A percentile compares a stretch with the other conserved stretches of the same genome.
These are phyloP conservation scores for Lissonota sp. DNA, from an alignment of 2,888 invertebrate genomes.

Conservation along the genomic window DNA sequence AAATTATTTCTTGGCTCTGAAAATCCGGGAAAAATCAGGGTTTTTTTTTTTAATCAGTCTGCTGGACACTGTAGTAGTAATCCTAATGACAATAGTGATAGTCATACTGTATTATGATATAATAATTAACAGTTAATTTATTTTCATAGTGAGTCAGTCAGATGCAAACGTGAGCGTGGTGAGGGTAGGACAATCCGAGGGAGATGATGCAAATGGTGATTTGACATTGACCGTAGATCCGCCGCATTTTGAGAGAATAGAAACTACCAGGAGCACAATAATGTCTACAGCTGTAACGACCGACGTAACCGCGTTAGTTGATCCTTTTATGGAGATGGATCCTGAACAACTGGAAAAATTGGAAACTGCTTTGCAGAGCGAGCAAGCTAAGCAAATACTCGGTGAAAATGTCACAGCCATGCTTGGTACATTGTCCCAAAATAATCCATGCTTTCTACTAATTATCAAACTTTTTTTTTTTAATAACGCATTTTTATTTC, in stretches of 20 bases:
- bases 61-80: too few species aligned
- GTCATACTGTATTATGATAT: not conserved
- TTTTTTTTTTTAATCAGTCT: too few species aligned
- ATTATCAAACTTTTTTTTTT: not conserved
- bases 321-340: constrained; percentile 85
- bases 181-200: constrained; percentile 78
- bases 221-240: constrained; percentile 82
- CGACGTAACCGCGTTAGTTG: constrained; percentile 76
- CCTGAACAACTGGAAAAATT: constrained; percentile 85
- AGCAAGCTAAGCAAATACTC: constrained; percentile 85
- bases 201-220: constrained; percentile 77
- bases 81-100: too few species aligned
- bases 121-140: not conserved
- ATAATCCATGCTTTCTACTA: too few species aligned
- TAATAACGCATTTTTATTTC: not conserved
- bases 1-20: too few species aligned
- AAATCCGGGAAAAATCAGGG: too few species aligned
- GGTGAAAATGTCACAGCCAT: constrained; percentile 84
- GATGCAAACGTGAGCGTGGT: constrained; percentile 82
- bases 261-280: constrained; percentile 51
- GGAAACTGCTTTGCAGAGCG: constrained; percentile 85
- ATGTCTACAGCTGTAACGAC: constrained; percentile 37
- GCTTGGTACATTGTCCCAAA: constrained; percentile 78
- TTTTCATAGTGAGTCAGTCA: constrained; percentile 78
- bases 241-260: constrained; percentile 71